Evolutionary conservation across 2,113 vertebrate genomes (phyloP).

Genomic region (Irena cyanogastra): DNA sequence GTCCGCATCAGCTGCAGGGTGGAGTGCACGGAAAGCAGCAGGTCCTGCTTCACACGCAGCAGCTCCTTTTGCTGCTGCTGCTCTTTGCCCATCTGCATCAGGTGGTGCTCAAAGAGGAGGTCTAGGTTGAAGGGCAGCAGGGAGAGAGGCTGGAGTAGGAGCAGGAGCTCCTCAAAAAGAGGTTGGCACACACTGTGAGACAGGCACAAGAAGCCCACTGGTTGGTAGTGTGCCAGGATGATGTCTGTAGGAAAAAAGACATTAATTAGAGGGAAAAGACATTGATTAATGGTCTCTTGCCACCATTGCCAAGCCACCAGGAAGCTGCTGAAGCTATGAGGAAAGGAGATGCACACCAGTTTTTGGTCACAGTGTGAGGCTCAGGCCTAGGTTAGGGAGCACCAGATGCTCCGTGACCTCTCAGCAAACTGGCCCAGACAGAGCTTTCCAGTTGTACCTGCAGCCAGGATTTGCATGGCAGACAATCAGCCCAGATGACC

Average conservation of each 20-base stretch:
- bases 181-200: conserved; percentile 83
- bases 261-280: neutral
- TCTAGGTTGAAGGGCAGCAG: conserved; percentile 94
- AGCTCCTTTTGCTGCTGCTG: conserved; percentile 89
- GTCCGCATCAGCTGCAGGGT: conserved; percentile 91
- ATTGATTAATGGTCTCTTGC: no score
- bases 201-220: conserved; percentile 87
- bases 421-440: neutral
- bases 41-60: conserved; percentile 82
- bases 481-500: neutral
- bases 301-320: neutral
- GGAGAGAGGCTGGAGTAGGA: conserved; percentile 92
- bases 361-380: neutral
- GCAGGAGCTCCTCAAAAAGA: conserved; percentile 89
- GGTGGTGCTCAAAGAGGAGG: conserved; percentile 87
- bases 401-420: neutral
- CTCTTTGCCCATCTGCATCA: conserved; percentile 85
- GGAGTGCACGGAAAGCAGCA: conserved; percentile 84
- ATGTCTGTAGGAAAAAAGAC: conserved; percentile 77
- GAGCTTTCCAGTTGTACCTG: neutral
- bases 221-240: conserved; percentile 86
- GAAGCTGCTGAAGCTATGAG: neutral
- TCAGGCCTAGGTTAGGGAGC: neutral
- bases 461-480: neutral
- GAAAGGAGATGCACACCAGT: neutral